Evolutionary conservation across 2,797 vertebrate genomes (phyloP).

Genomic region (Etheostoma nigrum): DNA sequence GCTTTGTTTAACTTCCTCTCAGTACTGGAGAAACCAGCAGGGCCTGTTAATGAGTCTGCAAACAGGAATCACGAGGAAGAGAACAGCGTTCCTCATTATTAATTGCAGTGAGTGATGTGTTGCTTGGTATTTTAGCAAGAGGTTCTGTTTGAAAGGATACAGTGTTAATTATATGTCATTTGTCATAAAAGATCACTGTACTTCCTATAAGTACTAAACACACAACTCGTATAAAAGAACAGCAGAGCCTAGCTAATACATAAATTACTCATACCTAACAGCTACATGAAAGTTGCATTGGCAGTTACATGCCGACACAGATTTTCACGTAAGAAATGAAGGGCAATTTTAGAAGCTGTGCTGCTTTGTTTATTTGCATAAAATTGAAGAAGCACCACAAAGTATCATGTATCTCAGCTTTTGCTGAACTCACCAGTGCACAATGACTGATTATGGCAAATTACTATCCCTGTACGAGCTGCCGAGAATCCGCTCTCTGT

Average conservation of each 20-base stretch:
- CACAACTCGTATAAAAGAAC: conserved; percentile 11
- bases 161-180: not conserved
- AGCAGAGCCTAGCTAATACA: conserved; percentile 16
- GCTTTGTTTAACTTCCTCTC: conserved; percentile 88
- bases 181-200: not conserved
- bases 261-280: conserved; percentile 32
- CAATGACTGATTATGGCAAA: conserved; percentile 83
- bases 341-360: conserved; percentile 59
- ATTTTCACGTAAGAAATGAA: conserved; percentile 52
- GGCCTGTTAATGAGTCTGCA: conserved; percentile 86
- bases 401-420: conserved; percentile 73
- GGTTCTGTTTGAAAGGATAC: conserved; percentile 3
- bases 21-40: conserved; percentile 84
- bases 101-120: conserved; percentile 75
- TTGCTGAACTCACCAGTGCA: conserved; percentile 75
- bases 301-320: conserved; percentile 38
- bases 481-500: conserved; percentile 77
- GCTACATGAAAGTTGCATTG: conserved; percentile 39
- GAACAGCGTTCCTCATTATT: conserved; percentile 67
- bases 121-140: conserved; percentile 36
- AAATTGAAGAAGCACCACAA: conserved; percentile 75
- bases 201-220: conserved; percentile 18
- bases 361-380: conserved; percentile 80
- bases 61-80: conserved; percentile 81
- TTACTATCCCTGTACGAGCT: conserved; percentile 78